These are phyloP conservation scores for Anas platyrhynchos DNA, from an alignment of 2,113 vertebrate species.

Conservation along the genomic window DNA sequence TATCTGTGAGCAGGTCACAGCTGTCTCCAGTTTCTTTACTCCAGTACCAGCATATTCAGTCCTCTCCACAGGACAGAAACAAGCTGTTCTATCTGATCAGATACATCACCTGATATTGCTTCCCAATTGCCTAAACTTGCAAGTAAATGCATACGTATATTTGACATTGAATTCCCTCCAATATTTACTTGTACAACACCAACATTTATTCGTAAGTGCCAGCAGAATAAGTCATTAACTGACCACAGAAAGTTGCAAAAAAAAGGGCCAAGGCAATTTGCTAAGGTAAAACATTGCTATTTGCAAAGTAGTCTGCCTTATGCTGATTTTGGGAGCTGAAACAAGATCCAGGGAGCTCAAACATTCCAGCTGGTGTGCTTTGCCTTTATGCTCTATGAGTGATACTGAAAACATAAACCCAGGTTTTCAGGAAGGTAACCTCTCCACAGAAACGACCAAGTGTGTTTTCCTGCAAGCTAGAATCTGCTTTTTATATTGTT, in stretches of 20 bases:
- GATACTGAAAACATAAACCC: background rate
- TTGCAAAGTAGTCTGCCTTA: background rate
- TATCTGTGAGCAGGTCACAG: conserved; percentile 2
- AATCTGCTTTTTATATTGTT: background rate
- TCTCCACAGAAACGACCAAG: background rate
- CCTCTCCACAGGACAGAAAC: background rate
- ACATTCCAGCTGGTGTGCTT: background rate
- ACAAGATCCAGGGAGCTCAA: background rate
- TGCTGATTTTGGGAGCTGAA: background rate
- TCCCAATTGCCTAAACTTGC: background rate
- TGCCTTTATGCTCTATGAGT: background rate
- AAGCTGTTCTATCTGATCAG: background rate
- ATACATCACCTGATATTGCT: background rate
- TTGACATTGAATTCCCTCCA: background rate
- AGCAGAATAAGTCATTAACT: background rate
- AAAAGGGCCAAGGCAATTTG: background rate
- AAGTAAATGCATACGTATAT: background rate
- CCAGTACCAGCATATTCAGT: background rate
- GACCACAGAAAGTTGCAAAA: background rate
- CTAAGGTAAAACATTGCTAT: background rate
- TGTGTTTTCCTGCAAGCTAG: background rate
- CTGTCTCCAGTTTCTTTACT: background rate
- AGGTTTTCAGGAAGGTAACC: background rate
- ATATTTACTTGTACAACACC: background rate
- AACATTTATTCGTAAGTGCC: background rate